Evolutionary conservation across 2,888 invertebrate genomes (phyloP).

Genomic region (Girardia tigrina): DNA sequence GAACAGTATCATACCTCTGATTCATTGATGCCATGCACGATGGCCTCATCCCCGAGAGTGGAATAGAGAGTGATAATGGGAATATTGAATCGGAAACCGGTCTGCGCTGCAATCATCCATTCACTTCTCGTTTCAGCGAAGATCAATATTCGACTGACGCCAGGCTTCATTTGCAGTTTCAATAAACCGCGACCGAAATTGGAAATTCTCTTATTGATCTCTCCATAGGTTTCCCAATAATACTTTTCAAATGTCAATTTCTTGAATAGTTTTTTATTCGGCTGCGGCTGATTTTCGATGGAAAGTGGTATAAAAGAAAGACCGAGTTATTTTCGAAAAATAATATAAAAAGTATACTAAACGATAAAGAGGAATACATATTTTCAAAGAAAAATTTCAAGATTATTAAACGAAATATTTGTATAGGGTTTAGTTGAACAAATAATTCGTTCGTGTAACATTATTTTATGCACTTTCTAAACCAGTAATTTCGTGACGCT

Average conservation of each 20-base stretch:
- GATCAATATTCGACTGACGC: slow-evolving; percentile 65
- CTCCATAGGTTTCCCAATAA: slow-evolving; percentile 69
- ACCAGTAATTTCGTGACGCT: no score
- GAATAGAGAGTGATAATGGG: slow-evolving; percentile 92
- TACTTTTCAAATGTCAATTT: slow-evolving; percentile 72
- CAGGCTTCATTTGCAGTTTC: slow-evolving; percentile 62
- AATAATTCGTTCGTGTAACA: no score
- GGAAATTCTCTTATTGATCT: slow-evolving; percentile 63
- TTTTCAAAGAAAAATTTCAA: no score
- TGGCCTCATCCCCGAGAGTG: slow-evolving; percentile 85
- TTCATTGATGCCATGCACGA: slow-evolving; percentile 87
- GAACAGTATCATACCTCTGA: no score
- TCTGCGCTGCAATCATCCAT: slow-evolving; percentile 91
- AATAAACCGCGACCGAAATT: slow-evolving; percentile 71
- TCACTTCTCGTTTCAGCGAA: slow-evolving; percentile 94
- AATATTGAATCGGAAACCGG: slow-evolving; percentile 81
- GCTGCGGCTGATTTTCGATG: neutral
- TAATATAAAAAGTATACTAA: no score
- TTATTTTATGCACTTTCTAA: no score
- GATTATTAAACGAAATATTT: no score
- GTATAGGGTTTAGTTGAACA: no score
- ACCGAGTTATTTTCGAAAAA: no score
- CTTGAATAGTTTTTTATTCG: slow-evolving; percentile 33
- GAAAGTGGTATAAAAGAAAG: no score
- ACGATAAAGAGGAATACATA: no score